Conservation (phyloP, 2,113 vertebrate genomes). For the Macaca nemestrina region DNA sequence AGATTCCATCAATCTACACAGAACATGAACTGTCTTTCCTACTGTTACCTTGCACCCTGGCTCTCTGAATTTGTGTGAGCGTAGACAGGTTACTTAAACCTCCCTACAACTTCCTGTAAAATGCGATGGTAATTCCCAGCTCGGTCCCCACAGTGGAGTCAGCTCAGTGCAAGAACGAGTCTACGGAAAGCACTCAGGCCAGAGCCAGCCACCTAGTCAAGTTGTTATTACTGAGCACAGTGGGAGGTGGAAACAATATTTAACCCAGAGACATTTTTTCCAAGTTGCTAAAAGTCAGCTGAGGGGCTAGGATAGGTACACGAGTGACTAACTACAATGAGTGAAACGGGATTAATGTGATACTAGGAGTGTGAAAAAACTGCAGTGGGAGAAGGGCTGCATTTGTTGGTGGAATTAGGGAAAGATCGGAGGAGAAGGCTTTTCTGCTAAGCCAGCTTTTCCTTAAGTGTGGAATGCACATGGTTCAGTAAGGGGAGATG, state of each 20-base stretch:
- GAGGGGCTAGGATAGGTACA: not conserved
- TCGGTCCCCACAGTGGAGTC: not conserved
- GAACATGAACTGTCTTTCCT: not conserved
- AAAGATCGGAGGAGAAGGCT: not conserved
- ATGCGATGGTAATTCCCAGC: not conserved
- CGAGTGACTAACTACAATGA: not conserved
- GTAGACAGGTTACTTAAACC: not conserved
- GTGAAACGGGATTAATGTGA: not conserved
- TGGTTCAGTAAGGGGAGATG: not conserved
- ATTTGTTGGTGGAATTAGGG: not conserved
- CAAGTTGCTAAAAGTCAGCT: not conserved
- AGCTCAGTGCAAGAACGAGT: not conserved
- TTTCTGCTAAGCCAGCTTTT: not conserved
- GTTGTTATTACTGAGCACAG: not conserved
- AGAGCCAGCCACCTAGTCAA: not conserved
- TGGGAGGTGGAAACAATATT: not conserved
- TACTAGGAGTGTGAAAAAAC: not conserved
- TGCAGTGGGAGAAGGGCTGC: not conserved
- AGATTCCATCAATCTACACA: not conserved
- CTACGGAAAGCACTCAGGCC: not conserved
- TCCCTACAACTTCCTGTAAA: not conserved
- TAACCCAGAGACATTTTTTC: not conserved
- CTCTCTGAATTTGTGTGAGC: slow-evolving; percentile 10
- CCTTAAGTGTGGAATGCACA: rapidly evolving
- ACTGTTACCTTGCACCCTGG: not conserved